Conservation (phyloP, 2,888 invertebrate species). For the Hartigia nigra region DNA sequence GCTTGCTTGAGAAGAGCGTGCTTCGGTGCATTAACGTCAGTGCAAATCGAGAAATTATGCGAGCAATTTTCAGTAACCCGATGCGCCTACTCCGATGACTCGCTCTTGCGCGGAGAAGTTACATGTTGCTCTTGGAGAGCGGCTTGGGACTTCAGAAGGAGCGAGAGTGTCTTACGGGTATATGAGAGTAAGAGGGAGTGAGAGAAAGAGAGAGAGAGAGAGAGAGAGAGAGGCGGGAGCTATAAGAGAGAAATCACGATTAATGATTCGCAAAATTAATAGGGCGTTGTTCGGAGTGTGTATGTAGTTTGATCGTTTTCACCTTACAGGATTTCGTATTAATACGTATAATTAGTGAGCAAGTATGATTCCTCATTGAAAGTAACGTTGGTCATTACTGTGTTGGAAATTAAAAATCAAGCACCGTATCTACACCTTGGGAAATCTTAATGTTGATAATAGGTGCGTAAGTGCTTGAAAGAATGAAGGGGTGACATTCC, state of each 20-base stretch:
- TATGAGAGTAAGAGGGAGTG: too few relatives aligned
- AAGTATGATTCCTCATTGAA: not conserved
- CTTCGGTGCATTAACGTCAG: conserved; percentile 43
- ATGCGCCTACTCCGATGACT: not conserved
- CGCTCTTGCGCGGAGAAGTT: not conserved
- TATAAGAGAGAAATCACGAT: not conserved
- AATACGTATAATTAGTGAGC: not conserved
- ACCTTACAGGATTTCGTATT: not conserved
- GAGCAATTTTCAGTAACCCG: conserved; percentile 17
- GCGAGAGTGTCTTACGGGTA: too few relatives aligned
- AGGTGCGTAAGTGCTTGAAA: not conserved
- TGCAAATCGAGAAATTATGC: conserved; percentile 57
- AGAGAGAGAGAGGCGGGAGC: too few relatives aligned
- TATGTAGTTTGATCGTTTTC: not conserved
- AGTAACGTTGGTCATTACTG: not conserved
- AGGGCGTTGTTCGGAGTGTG: too few relatives aligned
- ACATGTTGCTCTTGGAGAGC: not conserved
- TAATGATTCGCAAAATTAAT: not conserved
- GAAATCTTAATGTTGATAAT: not conserved
- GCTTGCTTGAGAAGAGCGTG: conserved; percentile 30
- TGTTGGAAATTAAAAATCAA: not conserved
- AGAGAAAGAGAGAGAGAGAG: too few relatives aligned
- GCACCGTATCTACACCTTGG: not conserved
- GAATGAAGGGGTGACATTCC: conserved; percentile 18
- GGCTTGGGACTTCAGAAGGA: not conserved